phyloP scores from a whole-genome alignment of 2,113 vertebrate genomes.

The Gadus chalcogrammus region DNA sequence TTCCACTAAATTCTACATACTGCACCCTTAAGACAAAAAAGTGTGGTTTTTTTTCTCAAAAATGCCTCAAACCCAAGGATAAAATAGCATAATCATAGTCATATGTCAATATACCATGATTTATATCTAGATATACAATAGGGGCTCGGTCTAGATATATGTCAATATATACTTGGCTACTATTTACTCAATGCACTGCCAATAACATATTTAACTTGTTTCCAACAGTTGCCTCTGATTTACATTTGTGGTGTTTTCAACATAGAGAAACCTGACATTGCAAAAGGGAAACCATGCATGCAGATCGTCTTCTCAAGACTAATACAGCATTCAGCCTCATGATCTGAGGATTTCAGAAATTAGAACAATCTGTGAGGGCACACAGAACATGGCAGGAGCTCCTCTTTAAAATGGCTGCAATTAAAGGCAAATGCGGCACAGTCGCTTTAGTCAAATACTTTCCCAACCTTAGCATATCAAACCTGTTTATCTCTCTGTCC shows the following conservation, averaged over 20 bases:
- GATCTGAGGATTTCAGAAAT: conserved; percentile 61
- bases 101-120: too few species aligned
- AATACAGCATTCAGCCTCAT: conserved; percentile 44
- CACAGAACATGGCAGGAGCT: conserved; percentile 60
- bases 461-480: neutral
- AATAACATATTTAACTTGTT: conserved; percentile 34
- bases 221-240: conserved; percentile 41
- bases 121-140: too few species aligned
- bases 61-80: too few species aligned
- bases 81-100: too few species aligned
- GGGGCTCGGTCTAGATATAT: too few species aligned
- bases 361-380: conserved; percentile 63
- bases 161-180: conserved; percentile 2
- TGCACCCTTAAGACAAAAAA: too few species aligned
- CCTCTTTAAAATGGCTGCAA: conserved; percentile 56
- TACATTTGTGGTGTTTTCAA: conserved; percentile 49
- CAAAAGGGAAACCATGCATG: conserved; percentile 56
- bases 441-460: conserved; percentile 34
- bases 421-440: conserved; percentile 52
- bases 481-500: conserved; percentile 24
- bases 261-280: conserved; percentile 54
- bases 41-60: too few species aligned
- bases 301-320: conserved; percentile 44
- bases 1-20: too few species aligned
- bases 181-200: neutral